Evolutionary conservation across 2,113 vertebrate genomes (phyloP), one percentile per base, ranked within the genome.

Genomic region (Sarotherodon lohbergeri): DNA sequence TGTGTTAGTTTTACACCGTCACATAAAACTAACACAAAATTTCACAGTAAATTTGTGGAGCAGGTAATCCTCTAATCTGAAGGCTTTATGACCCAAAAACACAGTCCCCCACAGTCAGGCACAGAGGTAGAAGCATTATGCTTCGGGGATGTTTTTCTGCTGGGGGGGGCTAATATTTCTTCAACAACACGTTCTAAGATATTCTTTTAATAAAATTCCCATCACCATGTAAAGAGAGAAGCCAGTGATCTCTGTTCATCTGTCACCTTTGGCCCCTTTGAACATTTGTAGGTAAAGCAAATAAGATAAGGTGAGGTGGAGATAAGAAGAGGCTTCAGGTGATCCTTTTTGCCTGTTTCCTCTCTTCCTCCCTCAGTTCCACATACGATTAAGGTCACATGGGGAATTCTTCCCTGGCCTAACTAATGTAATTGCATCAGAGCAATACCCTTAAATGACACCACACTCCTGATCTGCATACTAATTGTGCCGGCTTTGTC

Each of bases 371-470:
- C 82, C 84, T 87, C 93, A 95, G 95, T 94, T 96, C 81, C 95
- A 93, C 92, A 92, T 91, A 94, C 97, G 98, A 98, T 98, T 97
- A 97, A 98, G 98, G 98, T 98, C 97, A 96, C 94, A 91, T 95
- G 79, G 95, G 96, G 97, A 96, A 96, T 97, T 97, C 97, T 95
- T 97, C 96, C 96, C 97, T 96, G 97, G 97, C 96, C 98, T 96
- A 96, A 97, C 97, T 98, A 97, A 98, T 97, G 97, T 97, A 97
- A 98, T 97, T 98, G 97, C 97, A 98, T 97, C 96, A 97, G 96
- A 98, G 98, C 97, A 98, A 98, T 97, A 97, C 97, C 97, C 98
- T 97, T 98, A 98, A 98, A 98, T 97, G 97, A 97, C 94, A 94
- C 90, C 92, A 95, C 95, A 81, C 85, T 96, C 96, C 96, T 97